Percentiles rank a stretch among this genome's conserved stretches.
Evolutionary conservation across 2,797 vertebrate species (phyloP).

Genomic region (Delichon dasypus): DNA sequence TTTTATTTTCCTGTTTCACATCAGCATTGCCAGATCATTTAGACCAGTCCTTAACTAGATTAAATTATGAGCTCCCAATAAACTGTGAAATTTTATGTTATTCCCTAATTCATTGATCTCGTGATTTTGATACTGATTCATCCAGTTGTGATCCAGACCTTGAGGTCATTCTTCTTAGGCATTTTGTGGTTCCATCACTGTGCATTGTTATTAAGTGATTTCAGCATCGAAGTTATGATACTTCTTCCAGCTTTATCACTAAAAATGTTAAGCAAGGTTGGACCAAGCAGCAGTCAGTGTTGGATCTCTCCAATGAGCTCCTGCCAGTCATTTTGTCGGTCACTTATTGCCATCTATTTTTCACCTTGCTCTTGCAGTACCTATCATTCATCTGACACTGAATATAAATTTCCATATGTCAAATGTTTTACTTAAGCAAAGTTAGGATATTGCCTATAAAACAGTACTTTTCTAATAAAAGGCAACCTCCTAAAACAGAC

Average conservation of each 20-base stretch:
- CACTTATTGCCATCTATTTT: neutral
- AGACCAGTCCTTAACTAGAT: neutral
- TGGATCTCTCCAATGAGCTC: neutral
- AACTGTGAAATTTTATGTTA: neutral
- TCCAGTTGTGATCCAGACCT: neutral
- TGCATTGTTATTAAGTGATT: neutral
- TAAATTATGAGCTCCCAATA: neutral
- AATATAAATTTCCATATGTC: neutral
- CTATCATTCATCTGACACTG: neutral
- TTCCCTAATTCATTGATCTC: neutral
- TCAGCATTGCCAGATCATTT: neutral
- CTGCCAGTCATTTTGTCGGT: neutral
- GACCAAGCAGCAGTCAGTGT: neutral
- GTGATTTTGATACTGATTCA: neutral
- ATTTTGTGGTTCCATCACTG: neutral
- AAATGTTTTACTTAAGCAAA: neutral
- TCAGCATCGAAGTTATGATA: neutral
- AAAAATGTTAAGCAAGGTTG: neutral
- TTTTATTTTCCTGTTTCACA: neutral
- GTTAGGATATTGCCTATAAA: neutral
- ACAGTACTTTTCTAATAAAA: neutral
- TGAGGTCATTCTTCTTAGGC: neutral
- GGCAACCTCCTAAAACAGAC: neutral
- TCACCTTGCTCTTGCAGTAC: neutral
- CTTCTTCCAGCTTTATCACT: neutral